Evolutionary conservation across 2,113 vertebrate genomes (phyloP), one percentile per base, ranked within the genome.

Genomic region (Collichthys lucidus): DNA sequence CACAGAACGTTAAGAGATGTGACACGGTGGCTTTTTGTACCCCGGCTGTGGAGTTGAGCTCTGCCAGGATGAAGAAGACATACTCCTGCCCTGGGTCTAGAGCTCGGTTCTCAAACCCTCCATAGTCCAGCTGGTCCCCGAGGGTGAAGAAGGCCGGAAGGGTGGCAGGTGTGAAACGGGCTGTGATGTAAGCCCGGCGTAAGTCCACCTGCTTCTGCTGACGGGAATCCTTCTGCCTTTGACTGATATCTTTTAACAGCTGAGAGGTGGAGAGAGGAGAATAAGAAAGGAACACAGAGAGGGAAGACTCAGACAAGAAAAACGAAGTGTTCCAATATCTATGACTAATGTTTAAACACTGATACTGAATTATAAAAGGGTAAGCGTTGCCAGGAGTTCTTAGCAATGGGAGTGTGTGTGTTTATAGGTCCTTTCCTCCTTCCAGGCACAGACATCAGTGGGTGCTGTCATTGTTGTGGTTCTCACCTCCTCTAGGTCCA

Each of bases 401-500:
- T 4, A 31, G 83, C 59, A 15, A 57, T 56, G 40, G 50, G 11
- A 81, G 42, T 61, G 74, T 69, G 74, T 46, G 57, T 78, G 72
- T 87, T 75, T 62, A 65, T 65, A 57, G 74, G 82, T 82, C 56
- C 17, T 68, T 67, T 60, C 60, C 19, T 76, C 24, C 80, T 85
- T 77, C 53, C 55, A 85, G 35, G 52, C 74, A 73, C 83, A 88
- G 65, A 82, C 66, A 70, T 80, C 79, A 60, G 61, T 49, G 46
- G 29, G 40, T 69, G 65, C 53, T 75, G 78, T 77, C 55, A 82
- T 73, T 68, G 81, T 70, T 69, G 64, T 74, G 52, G 19, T 78
- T 56, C 83, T 82, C 89, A 99, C 98, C 97, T 99, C 98, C 89
- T 99, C 98, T 80, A 99, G 94, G 90, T 99, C 98, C 97, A 99